Conservation (phyloP, 2,888 invertebrate genomes). For the Drosophila affinis region DNA sequence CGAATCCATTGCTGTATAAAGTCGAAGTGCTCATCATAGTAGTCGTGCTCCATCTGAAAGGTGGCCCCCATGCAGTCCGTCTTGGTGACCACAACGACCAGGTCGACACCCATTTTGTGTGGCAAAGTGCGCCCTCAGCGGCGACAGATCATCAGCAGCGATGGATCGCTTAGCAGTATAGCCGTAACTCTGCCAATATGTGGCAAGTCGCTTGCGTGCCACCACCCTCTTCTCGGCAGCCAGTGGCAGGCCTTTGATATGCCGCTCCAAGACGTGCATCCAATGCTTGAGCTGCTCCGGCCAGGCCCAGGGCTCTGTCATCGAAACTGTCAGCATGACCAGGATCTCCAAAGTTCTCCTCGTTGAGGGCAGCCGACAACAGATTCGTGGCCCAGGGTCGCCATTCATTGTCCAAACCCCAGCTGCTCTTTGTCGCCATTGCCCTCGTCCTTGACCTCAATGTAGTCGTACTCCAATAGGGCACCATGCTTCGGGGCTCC, state of each 20-base stretch:
- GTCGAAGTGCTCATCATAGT: conserved; percentile 98
- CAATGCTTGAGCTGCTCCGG: conserved; percentile 96
- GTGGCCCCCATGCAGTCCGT: conserved; percentile 97
- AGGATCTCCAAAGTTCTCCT: conserved; percentile 94
- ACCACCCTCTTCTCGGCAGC: conserved; percentile 88
- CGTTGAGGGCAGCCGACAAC: conserved; percentile 94
- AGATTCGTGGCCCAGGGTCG: conserved; percentile 95
- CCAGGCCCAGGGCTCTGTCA: conserved; percentile 98
- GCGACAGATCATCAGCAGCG: conserved; percentile 88
- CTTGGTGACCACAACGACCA: conserved; percentile 98
- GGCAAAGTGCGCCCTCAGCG: conserved; percentile 94
- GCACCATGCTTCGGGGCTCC: conserved; percentile 99
- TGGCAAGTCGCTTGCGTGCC: conserved; percentile 88
- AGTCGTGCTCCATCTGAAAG: conserved; percentile 98
- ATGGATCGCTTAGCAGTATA: conserved; percentile 91
- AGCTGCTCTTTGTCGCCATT: conserved; percentile 95
- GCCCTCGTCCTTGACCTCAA: conserved; percentile 98
- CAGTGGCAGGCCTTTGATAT: conserved; percentile 94
- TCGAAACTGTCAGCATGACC: conserved; percentile 96
- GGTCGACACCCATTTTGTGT: conserved; percentile 97
- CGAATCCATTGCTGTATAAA: conserved; percentile 99
- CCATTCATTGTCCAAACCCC: conserved; percentile 98
- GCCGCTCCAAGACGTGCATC: conserved; percentile 94
- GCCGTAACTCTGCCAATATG: conserved; percentile 97
- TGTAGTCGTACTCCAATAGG: conserved; percentile 98